A percentile compares a stretch with the other conserved stretches of the same genome.
phyloP scores from a whole-genome alignment of 1,140 invertebrate species.

The Drosophila hydei region DNA sequence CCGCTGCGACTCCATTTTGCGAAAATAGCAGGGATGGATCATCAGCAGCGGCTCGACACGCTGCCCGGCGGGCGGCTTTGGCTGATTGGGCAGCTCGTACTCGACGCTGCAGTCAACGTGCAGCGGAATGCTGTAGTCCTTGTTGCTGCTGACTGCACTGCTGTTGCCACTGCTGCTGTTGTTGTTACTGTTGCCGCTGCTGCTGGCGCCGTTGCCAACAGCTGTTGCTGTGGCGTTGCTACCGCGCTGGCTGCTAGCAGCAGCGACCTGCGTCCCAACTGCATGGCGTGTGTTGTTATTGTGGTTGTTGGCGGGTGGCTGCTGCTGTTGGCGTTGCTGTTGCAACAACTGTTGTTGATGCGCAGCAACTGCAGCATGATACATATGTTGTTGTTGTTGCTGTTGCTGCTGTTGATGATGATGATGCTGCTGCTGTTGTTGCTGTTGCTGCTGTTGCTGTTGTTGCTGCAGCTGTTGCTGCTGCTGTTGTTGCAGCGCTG shows the following conservation, averaged over 20 bases:
- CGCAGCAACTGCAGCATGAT: constrained; percentile 64
- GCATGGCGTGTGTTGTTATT: constrained; percentile 55
- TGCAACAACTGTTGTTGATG: constrained; percentile 71
- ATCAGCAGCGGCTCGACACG: constrained; percentile 90
- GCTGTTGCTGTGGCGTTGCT: constrained; percentile 48
- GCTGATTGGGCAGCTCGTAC: constrained; percentile 92
- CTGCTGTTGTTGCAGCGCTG: constrained; percentile 42
- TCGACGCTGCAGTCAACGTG: constrained; percentile 94
- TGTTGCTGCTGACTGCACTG: constrained; percentile 61
- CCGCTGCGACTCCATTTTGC: constrained; percentile 90
- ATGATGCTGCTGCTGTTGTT: constrained; percentile 61
- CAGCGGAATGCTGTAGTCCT: constrained; percentile 91
- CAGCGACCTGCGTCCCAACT: constrained; percentile 57
- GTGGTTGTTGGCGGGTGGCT: constrained; percentile 52
- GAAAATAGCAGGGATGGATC: constrained; percentile 94
- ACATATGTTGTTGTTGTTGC: constrained; percentile 73
- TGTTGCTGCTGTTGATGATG: constrained; percentile 62
- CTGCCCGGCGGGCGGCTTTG: constrained; percentile 90
- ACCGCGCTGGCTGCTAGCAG: constrained; percentile 61
- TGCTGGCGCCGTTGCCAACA: constrained; percentile 24
- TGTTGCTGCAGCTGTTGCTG: constrained; percentile 48
- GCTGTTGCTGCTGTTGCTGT: constrained; percentile 61
- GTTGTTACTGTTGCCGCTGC: constrained; percentile 28
- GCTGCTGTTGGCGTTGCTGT: constrained; percentile 58
- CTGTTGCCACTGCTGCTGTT: constrained; percentile 33